Evolutionary conservation across 2,888 invertebrate species (phyloP).

Genomic region (Nomada ruficornis): DNA sequence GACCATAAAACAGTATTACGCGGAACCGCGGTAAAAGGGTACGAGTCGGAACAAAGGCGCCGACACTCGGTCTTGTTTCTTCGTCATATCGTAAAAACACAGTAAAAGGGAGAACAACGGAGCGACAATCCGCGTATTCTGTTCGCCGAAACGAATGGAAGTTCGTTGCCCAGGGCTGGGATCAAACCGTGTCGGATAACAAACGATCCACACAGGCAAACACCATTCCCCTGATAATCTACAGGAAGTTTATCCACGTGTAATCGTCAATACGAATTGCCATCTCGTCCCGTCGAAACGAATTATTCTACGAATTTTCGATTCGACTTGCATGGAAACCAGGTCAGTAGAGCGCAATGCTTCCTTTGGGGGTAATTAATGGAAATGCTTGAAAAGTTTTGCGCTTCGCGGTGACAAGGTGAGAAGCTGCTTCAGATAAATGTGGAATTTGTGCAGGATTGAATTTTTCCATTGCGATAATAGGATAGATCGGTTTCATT

Average conservation of each 20-base stretch:
- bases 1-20: slow-evolving; percentile 65
- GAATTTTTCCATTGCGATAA: too few relatives aligned
- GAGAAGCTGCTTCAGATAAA: too few relatives aligned
- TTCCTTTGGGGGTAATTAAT: background rate
- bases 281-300: background rate
- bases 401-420: too few relatives aligned
- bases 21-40: slow-evolving; percentile 37
- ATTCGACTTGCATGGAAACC: background rate
- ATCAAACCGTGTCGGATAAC: slow-evolving; percentile 34
- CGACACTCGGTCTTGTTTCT: slow-evolving; percentile 52
- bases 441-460: too few relatives aligned
- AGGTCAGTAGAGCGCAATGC: background rate
- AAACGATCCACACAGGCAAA: slow-evolving; percentile 41
- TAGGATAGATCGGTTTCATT: too few relatives aligned
- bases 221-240: slow-evolving; percentile 7
- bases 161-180: slow-evolving; percentile 40
- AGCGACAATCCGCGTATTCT: slow-evolving; percentile 44
- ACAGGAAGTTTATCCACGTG: slow-evolving; percentile 19
- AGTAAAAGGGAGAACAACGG: slow-evolving; percentile 41
- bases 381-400: background rate
- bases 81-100: slow-evolving; percentile 62
- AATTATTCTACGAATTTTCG: background rate
- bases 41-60: slow-evolving; percentile 54
- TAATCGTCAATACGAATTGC: slow-evolving; percentile 26
- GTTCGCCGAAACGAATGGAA: slow-evolving; percentile 37